These are phyloP conservation scores for Drosophila dives DNA, from an alignment of 2,888 invertebrate species.

Conservation along the genomic window DNA sequence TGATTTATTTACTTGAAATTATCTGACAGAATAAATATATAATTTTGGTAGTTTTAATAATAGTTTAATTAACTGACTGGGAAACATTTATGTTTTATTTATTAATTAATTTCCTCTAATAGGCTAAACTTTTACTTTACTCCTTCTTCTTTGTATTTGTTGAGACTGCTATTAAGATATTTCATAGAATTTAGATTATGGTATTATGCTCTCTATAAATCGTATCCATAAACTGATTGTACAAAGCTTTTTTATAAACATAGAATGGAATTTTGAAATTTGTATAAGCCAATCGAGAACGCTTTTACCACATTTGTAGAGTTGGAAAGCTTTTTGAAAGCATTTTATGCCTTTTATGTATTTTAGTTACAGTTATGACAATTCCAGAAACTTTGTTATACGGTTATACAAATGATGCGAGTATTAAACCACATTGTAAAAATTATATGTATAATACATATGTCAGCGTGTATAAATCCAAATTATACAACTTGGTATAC, in stretches of 20 bases:
- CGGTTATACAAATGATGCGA: neutral
- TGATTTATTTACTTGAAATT: constrained; percentile 10
- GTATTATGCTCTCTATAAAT: neutral
- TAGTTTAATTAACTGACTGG: neutral
- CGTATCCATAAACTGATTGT: neutral
- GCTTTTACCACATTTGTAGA: neutral
- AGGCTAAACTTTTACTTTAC: neutral
- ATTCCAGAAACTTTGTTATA: neutral
- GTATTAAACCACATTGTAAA: neutral
- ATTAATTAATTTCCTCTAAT: neutral
- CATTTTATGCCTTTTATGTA: constrained; percentile 23
- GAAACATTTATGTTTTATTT: neutral
- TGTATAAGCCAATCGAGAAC: neutral
- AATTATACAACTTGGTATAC: neutral
- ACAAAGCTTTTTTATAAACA: neutral
- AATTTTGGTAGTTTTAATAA: neutral
- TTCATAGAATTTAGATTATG: neutral
- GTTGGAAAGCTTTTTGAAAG: neutral
- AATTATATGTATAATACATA: neutral
- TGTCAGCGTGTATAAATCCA: neutral
- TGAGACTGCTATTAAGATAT: neutral
- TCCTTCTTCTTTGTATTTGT: neutral
- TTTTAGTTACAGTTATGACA: neutral
- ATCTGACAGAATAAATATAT: neutral
- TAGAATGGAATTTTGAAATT: neutral